These are phyloP conservation scores for Vireo griseus DNA, from an alignment of 2,797 vertebrate species.

Conservation along the genomic window DNA sequence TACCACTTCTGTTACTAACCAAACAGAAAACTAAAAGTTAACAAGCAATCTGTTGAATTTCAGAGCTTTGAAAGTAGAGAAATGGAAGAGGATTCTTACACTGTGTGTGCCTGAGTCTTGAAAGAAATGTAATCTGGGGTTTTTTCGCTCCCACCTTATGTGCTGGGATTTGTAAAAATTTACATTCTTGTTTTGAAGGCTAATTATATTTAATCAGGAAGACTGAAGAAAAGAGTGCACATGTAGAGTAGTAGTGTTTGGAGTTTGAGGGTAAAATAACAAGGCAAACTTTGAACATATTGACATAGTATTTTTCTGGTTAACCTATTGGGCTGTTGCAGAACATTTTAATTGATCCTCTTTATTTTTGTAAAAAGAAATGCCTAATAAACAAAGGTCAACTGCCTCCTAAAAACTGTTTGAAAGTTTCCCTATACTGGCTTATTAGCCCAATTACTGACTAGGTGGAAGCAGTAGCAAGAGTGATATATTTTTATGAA, in stretches of 20 bases:
- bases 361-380: conserved; percentile 57
- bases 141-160: neutral
- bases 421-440: neutral
- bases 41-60: neutral
- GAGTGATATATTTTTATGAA: conserved; percentile 56
- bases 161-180: conserved; percentile 10
- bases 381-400: neutral
- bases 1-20: neutral
- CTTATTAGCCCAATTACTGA: neutral
- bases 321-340: neutral
- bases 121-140: neutral
- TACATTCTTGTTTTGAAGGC: conserved; percentile 59
- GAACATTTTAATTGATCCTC: neutral
- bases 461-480: conserved; percentile 2
- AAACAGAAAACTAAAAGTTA: neutral
- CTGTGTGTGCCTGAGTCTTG: conserved; percentile 2
- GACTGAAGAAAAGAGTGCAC: neutral
- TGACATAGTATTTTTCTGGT: neutral
- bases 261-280: neutral
- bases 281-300: neutral
- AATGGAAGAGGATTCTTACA: neutral
- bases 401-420: neutral
- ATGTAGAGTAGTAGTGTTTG: neutral
- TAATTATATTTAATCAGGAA: conserved; percentile 38
- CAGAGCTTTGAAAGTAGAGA: conserved; percentile 21